Conservation (phyloP, 2,113 vertebrate species). For the Uropsilus gracilis region DNA sequence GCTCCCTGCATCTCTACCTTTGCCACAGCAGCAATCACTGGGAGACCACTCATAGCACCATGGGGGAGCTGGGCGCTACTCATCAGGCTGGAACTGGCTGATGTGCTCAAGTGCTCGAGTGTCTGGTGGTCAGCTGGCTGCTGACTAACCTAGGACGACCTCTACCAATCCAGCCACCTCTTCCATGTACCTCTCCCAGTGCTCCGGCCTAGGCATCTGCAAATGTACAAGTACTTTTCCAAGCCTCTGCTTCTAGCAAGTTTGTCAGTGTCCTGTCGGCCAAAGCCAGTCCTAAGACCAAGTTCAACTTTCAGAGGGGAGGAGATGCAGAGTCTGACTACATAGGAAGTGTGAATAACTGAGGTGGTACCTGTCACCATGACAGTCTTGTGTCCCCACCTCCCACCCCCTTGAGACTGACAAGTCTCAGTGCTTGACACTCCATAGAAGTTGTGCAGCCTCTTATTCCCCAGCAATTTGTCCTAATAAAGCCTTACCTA, state of each 20-base stretch:
- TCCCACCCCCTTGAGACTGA: too few relatives aligned
- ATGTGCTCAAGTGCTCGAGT: background rate
- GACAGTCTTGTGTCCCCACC: background rate
- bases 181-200: background rate
- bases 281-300: background rate
- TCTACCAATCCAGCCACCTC: rapidly evolving
- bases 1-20: background rate
- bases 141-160: background rate
- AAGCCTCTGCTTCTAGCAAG: background rate
- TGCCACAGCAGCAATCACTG: background rate
- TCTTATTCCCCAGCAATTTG: too few relatives aligned
- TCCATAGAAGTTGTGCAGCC: background rate
- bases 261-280: background rate
- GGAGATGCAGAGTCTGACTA: background rate
- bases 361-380: rapidly evolving
- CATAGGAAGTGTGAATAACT: background rate
- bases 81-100: background rate
- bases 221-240: background rate
- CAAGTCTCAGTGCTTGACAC: background rate
- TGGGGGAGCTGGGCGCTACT: background rate
- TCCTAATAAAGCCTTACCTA: background rate
- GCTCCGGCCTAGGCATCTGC: too few relatives aligned
- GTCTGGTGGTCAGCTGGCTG: background rate
- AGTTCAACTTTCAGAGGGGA: background rate
- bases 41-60: background rate